Evolutionary conservation across 1,140 invertebrate species (phyloP), one percentile per base, ranked within the genome.

Genomic region (Sweltsa coloradensis): DNA sequence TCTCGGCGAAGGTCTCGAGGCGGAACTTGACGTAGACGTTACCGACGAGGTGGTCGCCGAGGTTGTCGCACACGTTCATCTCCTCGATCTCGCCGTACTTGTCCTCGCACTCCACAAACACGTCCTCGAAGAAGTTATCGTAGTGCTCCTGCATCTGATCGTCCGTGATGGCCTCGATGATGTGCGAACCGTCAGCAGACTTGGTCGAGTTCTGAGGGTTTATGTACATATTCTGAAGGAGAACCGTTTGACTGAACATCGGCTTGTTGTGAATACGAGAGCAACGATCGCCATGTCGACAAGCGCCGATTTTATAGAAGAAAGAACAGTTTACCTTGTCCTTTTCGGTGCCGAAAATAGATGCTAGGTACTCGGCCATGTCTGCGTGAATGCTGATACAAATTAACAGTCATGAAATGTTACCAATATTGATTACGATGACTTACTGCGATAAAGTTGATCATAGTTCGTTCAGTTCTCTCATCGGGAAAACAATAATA

Each of bases 261-360:
- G 95, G 95, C 67, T 97, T 97, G 65, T 98, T 98, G 64, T 99
- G 95, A 53, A 97, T 92, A 57, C 95, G 74, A 2, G 94, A 97
- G 67, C 95, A 98, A 49, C 94, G 78, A 66, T 98, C 94, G 11
- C 95, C 95, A 71, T 98, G 95, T 56, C 95, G 75, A 67, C 95
- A 99, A 26, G 95, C 95, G 63, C 95, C 95, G 54, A 98, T 98
- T 79, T 99, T 99, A 66, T 98, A 99, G 64, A 97, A 99, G 74
- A 99, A 99, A 3, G 94, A 98, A 70, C 95, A 99, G 66, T 98
- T 99, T 42, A 98, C 95, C 91, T 97, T 97, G 71, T 98, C 95
- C 68, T 98, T 98, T 75, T 98, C 95, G 36, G 95, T 97, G 57
- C 95, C 95, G 69, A 97, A 98, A 79, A 98, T 98, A 57, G 92